Percentiles rank a stretch among this genome's conserved stretches.
phyloP scores from a whole-genome alignment of 2,888 invertebrate species.

The Carabus problematicus region DNA sequence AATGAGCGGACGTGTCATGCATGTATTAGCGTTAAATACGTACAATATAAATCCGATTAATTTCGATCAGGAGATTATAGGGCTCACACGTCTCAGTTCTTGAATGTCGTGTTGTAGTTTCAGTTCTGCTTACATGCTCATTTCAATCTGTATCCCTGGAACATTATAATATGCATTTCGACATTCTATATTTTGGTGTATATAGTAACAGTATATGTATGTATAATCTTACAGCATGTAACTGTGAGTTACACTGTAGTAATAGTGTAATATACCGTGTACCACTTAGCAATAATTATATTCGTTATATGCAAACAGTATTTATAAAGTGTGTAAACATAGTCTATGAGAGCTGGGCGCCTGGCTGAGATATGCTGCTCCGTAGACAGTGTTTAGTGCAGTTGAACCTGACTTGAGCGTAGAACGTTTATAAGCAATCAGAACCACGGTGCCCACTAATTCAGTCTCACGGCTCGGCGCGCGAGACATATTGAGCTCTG shows the following conservation, averaged over 20 bases:
- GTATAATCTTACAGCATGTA: neutral
- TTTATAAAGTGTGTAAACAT: slow-evolving; percentile 1
- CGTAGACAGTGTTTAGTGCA: neutral
- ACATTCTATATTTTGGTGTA: neutral
- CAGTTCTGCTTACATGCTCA: neutral
- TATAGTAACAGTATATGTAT: neutral
- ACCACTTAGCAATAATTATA: slow-evolving; percentile 12
- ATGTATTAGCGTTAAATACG: slow-evolving; percentile 9
- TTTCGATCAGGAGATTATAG: slow-evolving; percentile 7
- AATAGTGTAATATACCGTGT: neutral
- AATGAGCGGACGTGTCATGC: neutral
- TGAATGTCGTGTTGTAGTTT: neutral
- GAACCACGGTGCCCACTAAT: slow-evolving; percentile 15
- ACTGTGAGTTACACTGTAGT: neutral
- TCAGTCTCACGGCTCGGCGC: slow-evolving; percentile 12
- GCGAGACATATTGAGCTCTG: neutral
- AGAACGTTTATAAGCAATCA: neutral
- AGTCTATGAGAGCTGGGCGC: neutral
- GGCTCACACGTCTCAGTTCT: neutral
- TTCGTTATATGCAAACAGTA: neutral
- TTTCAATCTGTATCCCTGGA: slow-evolving; percentile 1
- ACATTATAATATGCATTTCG: neutral
- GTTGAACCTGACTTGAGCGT: neutral
- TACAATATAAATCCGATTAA: slow-evolving; percentile 14
- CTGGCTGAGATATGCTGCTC: neutral